Evolutionary conservation across 37 sponge, comb jelly and placozoan genomes (phyloP), one percentile per base, ranked within the genome.

Genomic region (Bolinopsis microptera): DNA sequence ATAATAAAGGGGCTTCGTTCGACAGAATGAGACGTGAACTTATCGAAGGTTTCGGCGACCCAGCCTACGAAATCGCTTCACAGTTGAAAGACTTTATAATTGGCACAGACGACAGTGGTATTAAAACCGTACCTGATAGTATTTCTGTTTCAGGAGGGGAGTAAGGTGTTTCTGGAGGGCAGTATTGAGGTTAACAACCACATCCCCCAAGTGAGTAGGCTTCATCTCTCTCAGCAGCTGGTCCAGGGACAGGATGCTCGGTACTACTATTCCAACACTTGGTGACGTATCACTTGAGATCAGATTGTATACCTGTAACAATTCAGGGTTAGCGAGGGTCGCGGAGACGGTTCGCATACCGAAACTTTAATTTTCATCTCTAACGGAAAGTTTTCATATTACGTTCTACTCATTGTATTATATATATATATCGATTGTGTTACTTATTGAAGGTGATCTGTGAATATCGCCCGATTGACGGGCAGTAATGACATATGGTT

Each of bases 121-220:
- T 48, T 13, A 48, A 48, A 18, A 48, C 13, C 9, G 74, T 70
- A 70, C 74, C 74, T 70, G 74, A 26, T 70, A 70, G 74, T 70
- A 70, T 26, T 70, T 70, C 74, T 70, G 74, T 26, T n/a, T 22
- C 30, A 70, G 74, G 16, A 70, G 74, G 74, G 74, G 74, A 70
- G 74, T 70, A n/a, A 70, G 74, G 26, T 70, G 74, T 70, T 70
- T 70, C 74, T 70, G 74, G 74, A 70, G 74, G 26, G 74, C 74
- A 8, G 74, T n/a, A n/a, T 70, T 70, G 74, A 70, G 74, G 21
- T n/a, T 70, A 2, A 70, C 28, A 2, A 70, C 74, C 74, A 70
- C 25, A 2, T 70, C 74, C 74, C 25, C 74, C 25, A 70, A 26
- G 74, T 70, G 74, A 26, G 21, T 22, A 1, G 74, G 30, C 74